Evolutionary conservation across 2,113 vertebrate species (phyloP), one percentile per base, ranked within the genome.

Genomic region (Neodon shergylaensis): DNA sequence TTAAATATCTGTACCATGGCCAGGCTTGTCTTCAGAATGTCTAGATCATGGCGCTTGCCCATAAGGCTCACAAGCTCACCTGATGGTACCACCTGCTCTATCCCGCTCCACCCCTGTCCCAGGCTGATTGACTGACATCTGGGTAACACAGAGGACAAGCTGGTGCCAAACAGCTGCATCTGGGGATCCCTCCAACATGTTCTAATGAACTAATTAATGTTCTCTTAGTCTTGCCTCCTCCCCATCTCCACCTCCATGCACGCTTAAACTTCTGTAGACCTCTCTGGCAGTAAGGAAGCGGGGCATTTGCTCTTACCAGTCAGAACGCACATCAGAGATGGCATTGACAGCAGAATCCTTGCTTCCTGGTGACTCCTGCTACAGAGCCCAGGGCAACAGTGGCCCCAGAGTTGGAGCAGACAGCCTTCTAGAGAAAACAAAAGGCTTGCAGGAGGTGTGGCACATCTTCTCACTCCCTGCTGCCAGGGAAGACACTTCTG

Each of bases 381-480:
- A 52, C 44, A 66, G 82, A 44, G 73, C 54, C 77, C 42, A 68
- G 88, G 88, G 77, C 24, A 22, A 70, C 21, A 54, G 65, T 31
- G 39, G 10, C 44, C 54, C 72, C 83, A 90, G 85, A 94, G 84
- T 16, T 39, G 92, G 90, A 70, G 26, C 61, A 92, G 88, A 52
- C 78, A 0, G 70, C 76, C 72, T 95, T 49, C 65, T 58, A 81
- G 94, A 66, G 70, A 94, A 77, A 85, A 96, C 95, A 95, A 97
- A 97, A 94, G 93, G 82, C 89, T 94, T 12, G 0, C 84, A 86
- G 88, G 95, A 94, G 95, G 85, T 74, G 54, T 74, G 54, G 61
- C 84, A 4, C 63, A 65, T 63, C 76, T 42, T 90, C 81, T 88
- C 31, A n/a, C 95, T 96, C 73, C 78, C 87, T 0, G 22, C 94